Conservation (phyloP, 2,888 invertebrate genomes). For the Cataglyphis albicans region DNA sequence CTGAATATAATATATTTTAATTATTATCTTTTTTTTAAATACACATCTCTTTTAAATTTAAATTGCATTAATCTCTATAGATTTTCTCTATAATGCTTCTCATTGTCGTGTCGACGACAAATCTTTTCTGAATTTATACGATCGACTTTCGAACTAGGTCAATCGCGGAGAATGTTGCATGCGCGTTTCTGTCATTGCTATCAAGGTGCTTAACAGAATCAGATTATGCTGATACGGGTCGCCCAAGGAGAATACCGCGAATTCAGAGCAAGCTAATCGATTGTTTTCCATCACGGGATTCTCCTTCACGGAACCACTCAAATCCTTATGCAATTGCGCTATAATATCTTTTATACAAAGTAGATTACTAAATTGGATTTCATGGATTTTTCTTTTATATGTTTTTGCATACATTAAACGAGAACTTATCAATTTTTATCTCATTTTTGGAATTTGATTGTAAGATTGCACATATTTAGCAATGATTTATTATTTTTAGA, state of each 20-base stretch:
- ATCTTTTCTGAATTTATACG: slow-evolving; percentile 64
- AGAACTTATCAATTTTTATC: background rate
- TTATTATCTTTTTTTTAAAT: background rate
- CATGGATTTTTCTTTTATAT: background rate
- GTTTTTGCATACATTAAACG: background rate
- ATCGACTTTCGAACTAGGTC: slow-evolving; percentile 60
- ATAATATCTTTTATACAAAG: background rate
- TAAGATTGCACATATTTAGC: background rate
- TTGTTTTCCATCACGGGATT: slow-evolving; percentile 29
- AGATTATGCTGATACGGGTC: slow-evolving; percentile 53
- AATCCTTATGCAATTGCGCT: slow-evolving; percentile 8
- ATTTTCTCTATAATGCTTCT: slow-evolving; percentile 24
- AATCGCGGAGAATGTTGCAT: slow-evolving; percentile 39
- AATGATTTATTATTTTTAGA: background rate
- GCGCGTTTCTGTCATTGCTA: slow-evolving; percentile 34
- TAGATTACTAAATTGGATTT: background rate
- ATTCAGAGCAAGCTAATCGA: slow-evolving; percentile 40
- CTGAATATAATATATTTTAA: background rate
- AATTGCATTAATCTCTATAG: slow-evolving; percentile 45
- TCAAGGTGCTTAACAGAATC: slow-evolving; percentile 15
- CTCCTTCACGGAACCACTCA: background rate
- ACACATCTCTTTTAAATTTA: slow-evolving; percentile 11
- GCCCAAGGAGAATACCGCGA: slow-evolving; percentile 41
- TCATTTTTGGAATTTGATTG: background rate
- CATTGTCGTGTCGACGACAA: slow-evolving; percentile 45